These are phyloP conservation scores for Styela plicata DNA, from an alignment of 23 tunicate species.

Conservation along the genomic window DNA sequence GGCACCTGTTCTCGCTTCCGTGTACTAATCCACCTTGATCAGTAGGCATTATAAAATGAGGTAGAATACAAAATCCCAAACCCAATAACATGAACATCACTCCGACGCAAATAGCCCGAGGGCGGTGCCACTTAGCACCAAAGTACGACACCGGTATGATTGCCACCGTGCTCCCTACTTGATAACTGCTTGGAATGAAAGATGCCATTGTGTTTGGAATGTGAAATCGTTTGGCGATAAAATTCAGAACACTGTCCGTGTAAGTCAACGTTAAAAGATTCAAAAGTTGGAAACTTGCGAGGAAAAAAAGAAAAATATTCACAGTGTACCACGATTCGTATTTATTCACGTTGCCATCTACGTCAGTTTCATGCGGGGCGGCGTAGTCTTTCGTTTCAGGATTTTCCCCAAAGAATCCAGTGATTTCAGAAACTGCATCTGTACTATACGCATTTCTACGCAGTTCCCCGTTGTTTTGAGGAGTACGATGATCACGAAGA, in stretches of 20 bases:
- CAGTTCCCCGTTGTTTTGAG: neutral
- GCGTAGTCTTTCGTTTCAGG: neutral
- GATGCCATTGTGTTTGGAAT: slow-evolving; percentile 96
- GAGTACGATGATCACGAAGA: neutral
- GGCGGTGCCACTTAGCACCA: slow-evolving; percentile 67
- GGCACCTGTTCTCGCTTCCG: neutral
- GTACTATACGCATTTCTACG: neutral
- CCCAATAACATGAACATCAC: slow-evolving; percentile 76
- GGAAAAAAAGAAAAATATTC: slow-evolving; percentile 67
- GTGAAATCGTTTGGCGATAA: slow-evolving; percentile 68
- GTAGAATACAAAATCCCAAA: slow-evolving; percentile 66
- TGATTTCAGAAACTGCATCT: neutral
- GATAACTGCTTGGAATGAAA: slow-evolving; percentile 81
- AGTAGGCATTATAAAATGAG: slow-evolving; percentile 67
- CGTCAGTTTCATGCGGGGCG: neutral
- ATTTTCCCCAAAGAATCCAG: neutral
- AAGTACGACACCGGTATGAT: slow-evolving; percentile 82
- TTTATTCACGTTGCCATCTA: neutral
- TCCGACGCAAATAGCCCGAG: slow-evolving; percentile 72
- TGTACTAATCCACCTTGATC: neutral
- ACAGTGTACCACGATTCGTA: slow-evolving; percentile 49
- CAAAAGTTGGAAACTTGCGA: slow-evolving; percentile 70
- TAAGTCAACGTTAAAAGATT: slow-evolving; percentile 72
- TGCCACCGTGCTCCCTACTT: slow-evolving; percentile 69
- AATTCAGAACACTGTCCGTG: slow-evolving; percentile 89